These are phyloP conservation scores for Gymnarchus niloticus DNA, from an alignment of 2,113 vertebrate genomes.

Conservation along the genomic window DNA sequence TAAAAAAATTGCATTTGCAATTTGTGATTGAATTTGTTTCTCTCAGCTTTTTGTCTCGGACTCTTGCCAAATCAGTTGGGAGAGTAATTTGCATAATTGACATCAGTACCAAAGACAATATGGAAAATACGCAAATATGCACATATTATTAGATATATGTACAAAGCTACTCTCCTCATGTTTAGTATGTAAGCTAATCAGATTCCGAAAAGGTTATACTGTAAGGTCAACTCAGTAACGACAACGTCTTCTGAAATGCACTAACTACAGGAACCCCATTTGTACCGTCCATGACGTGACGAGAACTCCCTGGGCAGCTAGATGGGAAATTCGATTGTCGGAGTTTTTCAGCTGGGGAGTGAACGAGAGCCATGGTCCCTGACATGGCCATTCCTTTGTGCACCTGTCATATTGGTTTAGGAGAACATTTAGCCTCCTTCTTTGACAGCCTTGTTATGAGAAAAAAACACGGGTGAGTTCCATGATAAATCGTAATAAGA, in stretches of 20 bases:
- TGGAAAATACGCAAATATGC: too few species aligned
- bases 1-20: neutral
- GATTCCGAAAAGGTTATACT: slow-evolving; percentile 14
- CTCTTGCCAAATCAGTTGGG: neutral
- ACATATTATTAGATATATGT: neutral
- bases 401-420: slow-evolving; percentile 46
- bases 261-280: slow-evolving; percentile 7
- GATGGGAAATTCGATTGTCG: slow-evolving; percentile 42
- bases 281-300: slow-evolving; percentile 19
- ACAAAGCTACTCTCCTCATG: neutral
- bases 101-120: neutral
- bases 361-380: slow-evolving; percentile 18
- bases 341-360: slow-evolving; percentile 32
- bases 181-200: neutral
- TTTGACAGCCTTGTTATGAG: slow-evolving; percentile 40
- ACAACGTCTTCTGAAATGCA: slow-evolving; percentile 17
- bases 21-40: too few species aligned
- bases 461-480: slow-evolving; percentile 48
- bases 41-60: too few species aligned
- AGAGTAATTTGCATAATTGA: neutral
- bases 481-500: slow-evolving; percentile 47
- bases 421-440: slow-evolving; percentile 38
- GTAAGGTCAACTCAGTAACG: neutral
- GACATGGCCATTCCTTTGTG: slow-evolving; percentile 46
- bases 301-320: slow-evolving; percentile 36